Evolutionary conservation across 2,888 invertebrate species (phyloP), one percentile per base, ranked within the genome.

Genomic region (Caenorhabditis sp.): DNA sequence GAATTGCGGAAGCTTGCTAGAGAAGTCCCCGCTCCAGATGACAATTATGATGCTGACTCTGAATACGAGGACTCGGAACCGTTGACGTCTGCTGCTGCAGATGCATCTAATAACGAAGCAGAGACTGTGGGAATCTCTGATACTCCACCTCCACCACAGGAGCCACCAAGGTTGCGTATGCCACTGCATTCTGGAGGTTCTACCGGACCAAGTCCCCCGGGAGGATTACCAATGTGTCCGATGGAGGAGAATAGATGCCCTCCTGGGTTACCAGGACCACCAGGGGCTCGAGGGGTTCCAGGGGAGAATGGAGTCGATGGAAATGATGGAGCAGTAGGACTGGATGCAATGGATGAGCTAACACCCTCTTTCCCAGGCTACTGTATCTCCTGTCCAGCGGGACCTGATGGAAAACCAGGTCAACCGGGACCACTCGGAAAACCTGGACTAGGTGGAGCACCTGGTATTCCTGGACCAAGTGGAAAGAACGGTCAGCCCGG

Each of bases 401-500:
- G 81, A 0, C 81, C 81, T 0, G 81, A 82, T 53, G 81, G 81
- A 11, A 77, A 68, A 37, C 81, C 74, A 5, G 81, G 81, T 2
- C 22, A 47, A 18, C 22, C 65, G 11, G 81, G 81, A 18, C 44
- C 51, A 0, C 67, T 62, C 20, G 81, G 81, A 2, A 61, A 62
- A 11, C 72, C 77, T 0, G 81, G 81, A 11, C 56, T 82, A 0
- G 55, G 28, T 2, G 81, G 81, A 0, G 71, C 81, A 2, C 71
- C 64, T 1, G 81, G 81, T 4, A 72, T 72, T 13, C 81, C 77
- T 20, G 81, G 81, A 26, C 67, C 72, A 8, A 78, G 58, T 28
- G 81, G 81, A 4, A 82, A 82, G 40, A 71, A 77, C 51, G 81
- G 81, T 4, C 81, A 77, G 35, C 77, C 81, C 3, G 81, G 81